These are phyloP conservation scores for Phylloscopus collybita DNA, from an alignment of 2,797 vertebrate species.

Conservation along the genomic window DNA sequence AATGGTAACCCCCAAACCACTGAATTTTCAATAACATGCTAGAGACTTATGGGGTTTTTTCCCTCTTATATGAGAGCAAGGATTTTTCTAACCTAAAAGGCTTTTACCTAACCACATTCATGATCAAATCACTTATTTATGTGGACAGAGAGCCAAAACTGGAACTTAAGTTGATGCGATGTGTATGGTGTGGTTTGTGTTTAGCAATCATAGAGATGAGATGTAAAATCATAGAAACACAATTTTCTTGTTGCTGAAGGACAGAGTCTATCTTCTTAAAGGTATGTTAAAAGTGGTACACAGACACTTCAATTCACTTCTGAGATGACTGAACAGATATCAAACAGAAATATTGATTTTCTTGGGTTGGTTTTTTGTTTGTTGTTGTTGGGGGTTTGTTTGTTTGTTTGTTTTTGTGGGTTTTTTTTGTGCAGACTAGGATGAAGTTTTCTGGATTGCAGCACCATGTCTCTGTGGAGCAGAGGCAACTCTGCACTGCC, in stretches of 20 bases:
- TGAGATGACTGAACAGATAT: background rate
- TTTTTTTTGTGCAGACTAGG: background rate
- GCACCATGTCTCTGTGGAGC: background rate
- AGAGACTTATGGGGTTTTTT: background rate
- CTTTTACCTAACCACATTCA: background rate
- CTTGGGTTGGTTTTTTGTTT: background rate
- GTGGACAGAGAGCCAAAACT: background rate
- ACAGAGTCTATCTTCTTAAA: background rate
- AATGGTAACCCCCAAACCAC: background rate
- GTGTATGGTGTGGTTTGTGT: background rate
- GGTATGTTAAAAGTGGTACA: background rate
- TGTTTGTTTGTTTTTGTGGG: too few species aligned
- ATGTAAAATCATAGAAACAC: background rate
- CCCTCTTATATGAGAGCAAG: background rate
- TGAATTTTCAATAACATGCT: rapidly evolving
- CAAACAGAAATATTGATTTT: background rate
- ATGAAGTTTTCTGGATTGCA: background rate
- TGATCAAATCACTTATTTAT: background rate
- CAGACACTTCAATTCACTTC: background rate
- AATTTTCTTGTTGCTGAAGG: background rate
- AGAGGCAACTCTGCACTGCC: background rate
- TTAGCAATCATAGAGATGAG: background rate
- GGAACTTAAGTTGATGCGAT: background rate
- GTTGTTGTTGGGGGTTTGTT: too few species aligned
- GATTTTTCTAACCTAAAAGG: background rate